Evolutionary conservation across 1,140 invertebrate genomes (phyloP), one percentile per base, ranked within the genome.

Genomic region (Eumeta japonica): DNA sequence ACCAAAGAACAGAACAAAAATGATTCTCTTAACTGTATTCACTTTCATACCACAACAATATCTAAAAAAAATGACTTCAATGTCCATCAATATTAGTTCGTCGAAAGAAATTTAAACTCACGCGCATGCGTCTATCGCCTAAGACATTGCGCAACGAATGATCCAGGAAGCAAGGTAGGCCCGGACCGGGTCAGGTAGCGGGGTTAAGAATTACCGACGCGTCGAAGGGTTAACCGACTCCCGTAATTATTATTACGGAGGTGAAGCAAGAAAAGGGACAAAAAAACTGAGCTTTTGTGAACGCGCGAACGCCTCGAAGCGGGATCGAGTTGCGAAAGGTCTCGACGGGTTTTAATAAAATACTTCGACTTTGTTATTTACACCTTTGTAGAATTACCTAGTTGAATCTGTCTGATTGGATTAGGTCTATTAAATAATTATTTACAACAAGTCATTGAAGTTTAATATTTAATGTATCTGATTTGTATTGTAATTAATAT

Each of bases 91-190:
- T n/a, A n/a, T n/a, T n/a, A n/a, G n/a, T n/a, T n/a, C n/a, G n/a
- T n/a, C n/a, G n/a, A n/a, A n/a, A n/a, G n/a, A n/a, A 24, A 24
- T 7, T 24, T 24, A 5, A 24, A 24, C 20, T 24, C 24, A 46
- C 62, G 66, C 67, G 67, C 67, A 66, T 58, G 62, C 67, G 67
- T 64, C 66, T 47, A n/a, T n/a, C n/a, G n/a, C n/a, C 30, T 44
- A 48, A 61, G 55, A 60, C 53, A 50, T 58, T 52, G 32, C 52
- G 45, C 47, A 65, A 51, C 55, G 52, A 68, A 68, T 68, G 64
- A 56, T 62, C 59, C 54, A 65, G 63, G 62, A 65, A 67, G 54
- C 59, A 46, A 58, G 46, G 47, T 50, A 55, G 46, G 49, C 53
- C 47, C 20, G 5, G 5, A 29, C 35, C 44, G 52, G 63, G 63